Conservation (phyloP, 2,888 invertebrate genomes). For the Acleris cristana region DNA sequence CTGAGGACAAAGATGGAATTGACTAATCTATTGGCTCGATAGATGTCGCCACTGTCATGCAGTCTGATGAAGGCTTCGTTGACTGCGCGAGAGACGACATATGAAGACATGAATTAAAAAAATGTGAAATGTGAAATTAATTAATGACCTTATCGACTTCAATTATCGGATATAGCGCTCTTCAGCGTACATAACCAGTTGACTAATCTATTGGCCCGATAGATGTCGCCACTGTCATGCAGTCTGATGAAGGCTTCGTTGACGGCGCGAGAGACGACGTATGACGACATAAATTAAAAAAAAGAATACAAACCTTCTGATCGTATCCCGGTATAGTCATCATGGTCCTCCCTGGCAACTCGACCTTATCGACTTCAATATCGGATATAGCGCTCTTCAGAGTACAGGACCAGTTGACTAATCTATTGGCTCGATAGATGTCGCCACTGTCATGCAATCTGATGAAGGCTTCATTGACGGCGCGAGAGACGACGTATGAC, state of each 20-base stretch:
- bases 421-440: conserved; percentile 96
- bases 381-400: conserved; percentile 99
- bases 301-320: conserved; percentile 79
- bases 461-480: conserved; percentile 98
- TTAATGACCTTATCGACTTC: too few species aligned
- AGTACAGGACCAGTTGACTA: conserved; percentile 99
- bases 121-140: too few species aligned
- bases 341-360: conserved; percentile 92
- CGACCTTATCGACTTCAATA: conserved; percentile 98
- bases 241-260: conserved; percentile 96
- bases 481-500: too few species aligned
- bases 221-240: conserved; percentile 94
- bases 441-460: conserved; percentile 93
- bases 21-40: conserved; percentile 96
- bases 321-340: conserved; percentile 95
- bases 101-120: too few species aligned
- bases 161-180: too few species aligned
- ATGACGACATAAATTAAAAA: too few species aligned
- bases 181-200: too few species aligned
- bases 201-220: conserved; percentile 94
- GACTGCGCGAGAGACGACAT: conserved; percentile 86
- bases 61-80: conserved; percentile 96
- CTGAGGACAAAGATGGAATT: too few species aligned
- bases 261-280: conserved; percentile 86
- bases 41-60: conserved; percentile 94